Evolutionary conservation across 1,140 invertebrate species (phyloP), one percentile per base, ranked within the genome.

Genomic region (Drosophila subobscura): DNA sequence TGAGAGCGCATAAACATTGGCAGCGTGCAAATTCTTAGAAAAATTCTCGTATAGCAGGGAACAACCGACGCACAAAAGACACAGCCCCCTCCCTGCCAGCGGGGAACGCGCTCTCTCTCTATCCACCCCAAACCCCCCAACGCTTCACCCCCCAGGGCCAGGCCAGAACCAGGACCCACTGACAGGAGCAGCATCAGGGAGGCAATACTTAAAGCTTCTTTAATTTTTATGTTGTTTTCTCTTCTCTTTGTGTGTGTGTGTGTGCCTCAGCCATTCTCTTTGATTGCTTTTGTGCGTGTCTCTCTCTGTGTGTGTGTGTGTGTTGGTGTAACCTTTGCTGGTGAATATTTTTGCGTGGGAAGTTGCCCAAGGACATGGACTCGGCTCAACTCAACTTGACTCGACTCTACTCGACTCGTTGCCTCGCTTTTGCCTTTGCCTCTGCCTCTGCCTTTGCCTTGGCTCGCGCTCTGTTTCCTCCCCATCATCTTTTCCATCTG

Each of bases 361-460:
- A 85, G 89, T 90, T 86, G 89, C 89, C 89, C 84, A 90, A 90
- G 89, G 89, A 89, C 89, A 83, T 90, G 83, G 79, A 81, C 72
- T 86, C 59, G 77, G 77, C 74, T 57, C 74, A 64, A 73, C 70
- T 72, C 56, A 54, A 72, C 68, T 74, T 65, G 60, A 58, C 71
- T 75, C 73, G 42, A 59, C 85, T 75, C 73, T 37, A 59, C 85
- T 81, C 67, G 72, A 68, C 78, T 77, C 60, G 72, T 67, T 66
- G 66, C 57, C 41, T 80, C 44, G 54, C 72, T 58, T 59, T 74
- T 64, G 44, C 66, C 14, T 44, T 55, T 49, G 52, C 74, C n/a
- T 29, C 22, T 14, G 42, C 52, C 45, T 40, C 23, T 46, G 41
- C 29, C 41, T 12, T 12, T 50, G 46, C 42, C n/a, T 50, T 45